Evolutionary conservation across 2,888 invertebrate species (phyloP).

Genomic region (Latrodectus elegans): DNA sequence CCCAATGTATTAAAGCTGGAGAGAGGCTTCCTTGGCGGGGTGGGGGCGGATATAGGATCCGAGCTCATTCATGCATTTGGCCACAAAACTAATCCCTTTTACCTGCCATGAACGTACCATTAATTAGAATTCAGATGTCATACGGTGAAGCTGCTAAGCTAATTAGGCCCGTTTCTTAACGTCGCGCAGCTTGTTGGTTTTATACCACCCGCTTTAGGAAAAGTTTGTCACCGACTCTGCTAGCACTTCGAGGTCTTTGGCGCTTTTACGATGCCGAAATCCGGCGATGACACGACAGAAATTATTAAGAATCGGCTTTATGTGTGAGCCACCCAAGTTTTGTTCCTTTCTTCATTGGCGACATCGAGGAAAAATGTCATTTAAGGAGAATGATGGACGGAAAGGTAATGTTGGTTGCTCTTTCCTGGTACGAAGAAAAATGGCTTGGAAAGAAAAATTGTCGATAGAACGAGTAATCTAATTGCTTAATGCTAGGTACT

Average conservation of each 20-base stretch:
- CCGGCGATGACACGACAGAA: neutral
- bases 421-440: too few species aligned
- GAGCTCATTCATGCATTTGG: slow-evolving; percentile 50
- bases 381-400: too few species aligned
- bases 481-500: too few species aligned
- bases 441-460: too few species aligned
- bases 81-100: slow-evolving; percentile 60
- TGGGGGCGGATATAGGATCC: slow-evolving; percentile 35
- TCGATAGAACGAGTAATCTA: too few species aligned
- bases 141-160: slow-evolving; percentile 52
- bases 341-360: too few species aligned
- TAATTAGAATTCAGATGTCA: slow-evolving; percentile 68
- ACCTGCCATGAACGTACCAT: slow-evolving; percentile 66
- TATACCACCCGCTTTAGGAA: slow-evolving; percentile 13
- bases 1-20: slow-evolving; percentile 34
- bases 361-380: too few species aligned
- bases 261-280: neutral
- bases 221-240: neutral
- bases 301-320: slow-evolving; percentile 1
- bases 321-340: neutral
- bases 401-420: too few species aligned
- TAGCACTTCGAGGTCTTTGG: slow-evolving; percentile 2
- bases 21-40: neutral
- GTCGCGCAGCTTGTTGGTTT: slow-evolving; percentile 47
- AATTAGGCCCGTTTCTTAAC: slow-evolving; percentile 60